phyloP scores from a whole-genome alignment of 2,113 vertebrate species.

The Perccottus glenii region DNA sequence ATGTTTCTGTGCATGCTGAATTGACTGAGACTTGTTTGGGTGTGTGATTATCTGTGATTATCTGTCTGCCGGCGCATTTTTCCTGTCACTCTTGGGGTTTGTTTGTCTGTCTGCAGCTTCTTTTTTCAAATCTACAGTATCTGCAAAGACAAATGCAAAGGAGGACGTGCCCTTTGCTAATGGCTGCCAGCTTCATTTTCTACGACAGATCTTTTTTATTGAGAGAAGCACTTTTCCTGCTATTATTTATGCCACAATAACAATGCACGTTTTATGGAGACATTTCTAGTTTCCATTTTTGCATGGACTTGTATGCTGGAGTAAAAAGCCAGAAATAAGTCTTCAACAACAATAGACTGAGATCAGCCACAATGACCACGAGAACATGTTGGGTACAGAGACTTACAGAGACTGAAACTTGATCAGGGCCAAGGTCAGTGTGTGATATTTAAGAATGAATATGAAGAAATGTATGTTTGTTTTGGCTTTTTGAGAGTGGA shows the following conservation, averaged over 20 bases:
- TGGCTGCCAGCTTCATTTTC: background rate
- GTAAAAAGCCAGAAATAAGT: too few species aligned
- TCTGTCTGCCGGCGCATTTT: slow-evolving; percentile 7
- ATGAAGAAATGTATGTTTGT: too few species aligned
- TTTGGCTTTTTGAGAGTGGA: too few species aligned
- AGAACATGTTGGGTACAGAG: too few species aligned
- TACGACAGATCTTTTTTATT: background rate
- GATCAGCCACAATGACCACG: too few species aligned
- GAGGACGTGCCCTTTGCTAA: slow-evolving; percentile 5
- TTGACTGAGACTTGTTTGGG: slow-evolving; percentile 16
- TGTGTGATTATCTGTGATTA: slow-evolving; percentile 36
- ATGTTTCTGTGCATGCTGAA: background rate
- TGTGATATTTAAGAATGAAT: too few species aligned
- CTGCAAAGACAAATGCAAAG: background rate
- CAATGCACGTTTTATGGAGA: too few species aligned
- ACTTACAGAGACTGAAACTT: too few species aligned
- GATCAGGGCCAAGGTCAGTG: too few species aligned
- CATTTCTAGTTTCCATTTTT: background rate
- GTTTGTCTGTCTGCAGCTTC: background rate
- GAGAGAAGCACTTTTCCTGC: background rate
- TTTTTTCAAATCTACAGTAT: slow-evolving; percentile 6
- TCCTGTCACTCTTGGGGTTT: slow-evolving; percentile 7
- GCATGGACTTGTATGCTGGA: background rate
- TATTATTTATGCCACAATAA: background rate
- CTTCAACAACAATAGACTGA: too few species aligned